Percentiles rank a stretch among this genome's conserved stretches.
phyloP scores from a whole-genome alignment of 1,140 invertebrate species.

The Conus betulinus region DNA sequence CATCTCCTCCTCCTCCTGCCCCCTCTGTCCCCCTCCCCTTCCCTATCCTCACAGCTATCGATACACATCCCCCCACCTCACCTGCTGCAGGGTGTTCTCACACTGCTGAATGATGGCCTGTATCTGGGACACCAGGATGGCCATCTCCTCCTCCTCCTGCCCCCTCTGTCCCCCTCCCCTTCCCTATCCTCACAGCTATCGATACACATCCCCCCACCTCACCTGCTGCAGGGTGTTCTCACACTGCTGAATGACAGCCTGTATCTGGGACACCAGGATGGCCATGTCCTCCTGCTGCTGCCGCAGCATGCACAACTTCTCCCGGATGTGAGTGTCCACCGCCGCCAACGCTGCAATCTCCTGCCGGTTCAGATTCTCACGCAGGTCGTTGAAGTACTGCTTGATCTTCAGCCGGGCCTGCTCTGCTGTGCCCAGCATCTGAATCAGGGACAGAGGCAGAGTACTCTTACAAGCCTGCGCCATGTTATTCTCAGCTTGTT shows the following conservation, averaged over 20 bases:
- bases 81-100: constrained; percentile 78
- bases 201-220: constrained; percentile 12
- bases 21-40: neutral
- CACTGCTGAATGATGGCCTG: constrained; percentile 80
- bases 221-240: constrained; percentile 78
- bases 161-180: neutral
- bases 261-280: constrained; percentile 79
- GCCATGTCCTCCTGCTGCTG: constrained; percentile 81
- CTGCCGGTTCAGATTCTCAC: constrained; percentile 78
- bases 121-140: constrained; percentile 79
- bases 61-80: constrained; percentile 43
- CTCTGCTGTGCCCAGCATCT: constrained; percentile 76
- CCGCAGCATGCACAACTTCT: constrained; percentile 79
- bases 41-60: no score
- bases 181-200: no score
- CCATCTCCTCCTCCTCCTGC: constrained; percentile 80
- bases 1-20: constrained; percentile 81
- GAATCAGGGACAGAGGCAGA: neutral
- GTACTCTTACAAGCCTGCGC: no score
- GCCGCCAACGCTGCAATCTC: constrained; percentile 79
- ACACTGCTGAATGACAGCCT: constrained; percentile 80
- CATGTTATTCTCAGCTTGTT: no score
- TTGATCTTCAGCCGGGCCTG: constrained; percentile 77
- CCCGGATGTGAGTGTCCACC: constrained; percentile 80
- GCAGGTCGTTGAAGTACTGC: constrained; percentile 79